Evolutionary conservation across 2,797 vertebrate genomes (phyloP), one percentile per base, ranked within the genome.

Genomic region (Diplodus puntazzo): DNA sequence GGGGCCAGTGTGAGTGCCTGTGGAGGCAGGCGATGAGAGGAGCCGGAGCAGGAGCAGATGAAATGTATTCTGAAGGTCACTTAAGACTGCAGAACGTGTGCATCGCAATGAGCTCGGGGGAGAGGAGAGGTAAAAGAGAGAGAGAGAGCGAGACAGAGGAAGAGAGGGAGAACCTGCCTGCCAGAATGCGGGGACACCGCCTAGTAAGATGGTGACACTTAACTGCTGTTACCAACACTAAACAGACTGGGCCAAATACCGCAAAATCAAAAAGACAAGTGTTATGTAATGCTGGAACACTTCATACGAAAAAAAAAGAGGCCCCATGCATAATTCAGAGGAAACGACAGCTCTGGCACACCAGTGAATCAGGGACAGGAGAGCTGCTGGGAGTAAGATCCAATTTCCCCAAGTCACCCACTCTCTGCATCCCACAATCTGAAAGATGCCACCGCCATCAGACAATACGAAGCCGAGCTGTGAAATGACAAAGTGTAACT

Each of bases 21-120:
- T 62, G 27, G 43, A 81, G 61, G 48, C 69, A 53, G 61, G 74
- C 17, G 46, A 82, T 46, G 80, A 75, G 73, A 70, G 74, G 30
- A 30, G 34, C 34, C 3, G 71, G 77, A 79, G 80, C 69, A 43
- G 61, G 82, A 79, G 71, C 72, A 82, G 80, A 89, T 86, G 70
- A 90, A 88, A 92, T 84, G 66, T 16, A 80, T 81, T 91, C 89
- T 94, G 93, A 95, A 95, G 95, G 95, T 95, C 94, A 94, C 83
- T 81, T 57, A 53, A 69, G 69, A 92, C 92, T 82, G 92, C 93
- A 90, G 88, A 92, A 93, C 52, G 30, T 78, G 85, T 84, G 83
- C 87, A 91, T 88, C 39, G 69, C 86, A 86, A 90, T 86, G 79
- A 89, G 88, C 89, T 80, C 65, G 69, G 60, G 71, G 72, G 79